Base-by-base conservation (phyloP, 2,797 vertebrate genomes). In the Enteromius thamalakanensis region DNA sequence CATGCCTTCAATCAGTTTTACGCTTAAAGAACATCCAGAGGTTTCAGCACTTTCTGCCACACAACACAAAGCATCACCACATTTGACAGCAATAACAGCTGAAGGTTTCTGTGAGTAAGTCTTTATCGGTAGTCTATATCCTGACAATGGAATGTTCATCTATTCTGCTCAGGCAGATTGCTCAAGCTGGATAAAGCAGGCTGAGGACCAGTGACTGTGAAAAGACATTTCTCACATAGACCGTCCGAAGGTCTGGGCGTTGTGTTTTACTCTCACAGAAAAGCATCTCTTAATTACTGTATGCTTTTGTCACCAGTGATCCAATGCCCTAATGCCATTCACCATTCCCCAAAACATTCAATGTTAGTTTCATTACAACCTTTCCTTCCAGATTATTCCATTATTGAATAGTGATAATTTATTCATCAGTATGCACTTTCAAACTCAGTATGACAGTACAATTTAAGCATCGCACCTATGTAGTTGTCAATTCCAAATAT, bases 51-150 rank as follows among this genome's bases (percentile, higher is more conserved):
- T 21, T 77, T 65, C 29, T 49, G 15, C 23, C 19, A n/a, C 11
- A 78, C 26, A 21, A 11, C 23, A 69, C n/a, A 80, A 80, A 45
- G 10, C 17, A 47, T 26, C 17, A 32, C 55, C 26, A 47, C 40
- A 58, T 62, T 69, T 81, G 68, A 62, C 68, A 71, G 51, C 26
- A 80, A 71, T 32, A 71, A 80, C 6, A 71, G 19, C 23, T 62
- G 67, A 55, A 32, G 37, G 11, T 72, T 17, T 75, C 76, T 65
- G 69, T 74, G 53, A 70, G 23, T 19, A 26, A 69, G 79, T 53
- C 51, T 81, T 74, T 81, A 69, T 76, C 49, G 26, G 53, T 47
- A 69, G 79, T 69, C 12, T 32, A n/a, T 62, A n/a, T 51, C 65
- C 62, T 60, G 47, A 37, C 26, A 42, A 10, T 58, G 60, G 19